Conservation (phyloP, 2,888 invertebrate species). For the Mimas tiliae region DNA sequence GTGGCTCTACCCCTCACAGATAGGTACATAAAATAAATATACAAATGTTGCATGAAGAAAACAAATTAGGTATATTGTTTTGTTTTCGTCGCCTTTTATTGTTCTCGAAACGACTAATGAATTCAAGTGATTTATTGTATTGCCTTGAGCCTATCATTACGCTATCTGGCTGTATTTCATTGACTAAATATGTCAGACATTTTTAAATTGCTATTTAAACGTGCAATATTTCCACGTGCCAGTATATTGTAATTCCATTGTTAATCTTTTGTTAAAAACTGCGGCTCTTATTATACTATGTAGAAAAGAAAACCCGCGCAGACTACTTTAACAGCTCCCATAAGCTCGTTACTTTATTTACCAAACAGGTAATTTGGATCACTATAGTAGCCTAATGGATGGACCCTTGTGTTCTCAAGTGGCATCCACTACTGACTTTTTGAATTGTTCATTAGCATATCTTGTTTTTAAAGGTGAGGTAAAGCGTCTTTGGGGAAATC, state of each 20-base stretch:
- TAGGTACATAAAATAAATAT: too few species aligned
- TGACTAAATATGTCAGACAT: neutral
- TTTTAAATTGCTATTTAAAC: neutral
- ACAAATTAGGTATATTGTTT: too few species aligned
- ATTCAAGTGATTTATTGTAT: neutral
- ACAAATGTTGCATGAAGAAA: too few species aligned
- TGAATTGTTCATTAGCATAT: constrained; percentile 12
- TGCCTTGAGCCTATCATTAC: neutral
- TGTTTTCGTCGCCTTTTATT: too few species aligned
- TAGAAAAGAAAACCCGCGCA: neutral
- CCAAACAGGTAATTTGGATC: constrained; percentile 20
- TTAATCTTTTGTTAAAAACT: constrained; percentile 17
- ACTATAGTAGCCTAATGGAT: constrained; percentile 2
- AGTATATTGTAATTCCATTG: constrained; percentile 5
- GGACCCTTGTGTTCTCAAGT: constrained; percentile 7
- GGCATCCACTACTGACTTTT: constrained; percentile 16
- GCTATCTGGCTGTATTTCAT: neutral
- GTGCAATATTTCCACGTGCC: neutral
- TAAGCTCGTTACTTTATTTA: constrained; percentile 16
- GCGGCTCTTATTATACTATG: neutral
- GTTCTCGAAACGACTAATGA: neutral
- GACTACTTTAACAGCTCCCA: constrained; percentile 13
- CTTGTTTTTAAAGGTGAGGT: constrained; percentile 23
- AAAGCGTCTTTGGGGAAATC: constrained; percentile 6
- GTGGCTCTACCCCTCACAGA: too few species aligned